A percentile compares a stretch with the other conserved stretches of the same genome.
Conservation (phyloP, 2,113 vertebrate genomes). For the Lophius piscatorius region DNA sequence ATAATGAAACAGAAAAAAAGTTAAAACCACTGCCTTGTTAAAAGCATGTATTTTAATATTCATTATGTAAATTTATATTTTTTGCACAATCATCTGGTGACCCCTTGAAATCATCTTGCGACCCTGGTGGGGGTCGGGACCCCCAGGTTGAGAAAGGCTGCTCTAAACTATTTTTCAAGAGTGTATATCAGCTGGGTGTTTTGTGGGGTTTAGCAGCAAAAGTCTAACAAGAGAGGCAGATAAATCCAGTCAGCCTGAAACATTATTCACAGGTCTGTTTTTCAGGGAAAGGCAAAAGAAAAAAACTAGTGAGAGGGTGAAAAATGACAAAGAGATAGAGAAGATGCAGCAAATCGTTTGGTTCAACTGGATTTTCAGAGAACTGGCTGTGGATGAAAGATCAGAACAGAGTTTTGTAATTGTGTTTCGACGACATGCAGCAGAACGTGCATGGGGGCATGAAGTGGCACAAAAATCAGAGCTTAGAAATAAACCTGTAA, state of each 20-base stretch:
- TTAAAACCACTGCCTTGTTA: no score
- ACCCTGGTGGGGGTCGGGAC: no score
- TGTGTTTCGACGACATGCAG: conserved; percentile 30
- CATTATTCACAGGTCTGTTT: conserved; percentile 2
- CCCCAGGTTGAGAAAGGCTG: no score
- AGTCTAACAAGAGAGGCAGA: background rate
- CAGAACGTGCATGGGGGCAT: conserved; percentile 33
- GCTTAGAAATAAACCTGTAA: conserved; percentile 7
- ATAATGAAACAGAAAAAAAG: no score
- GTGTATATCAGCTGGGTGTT: background rate
- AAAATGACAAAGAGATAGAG: background rate
- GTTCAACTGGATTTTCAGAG: conserved; percentile 21
- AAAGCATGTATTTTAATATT: no score
- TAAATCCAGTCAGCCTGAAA: background rate
- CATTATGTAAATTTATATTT: no score
- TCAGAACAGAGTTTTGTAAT: conserved; percentile 37
- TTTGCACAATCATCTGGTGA: no score
- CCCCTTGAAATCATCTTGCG: no score
- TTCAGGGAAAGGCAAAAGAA: conserved; percentile 10
- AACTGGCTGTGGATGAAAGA: conserved; percentile 29
- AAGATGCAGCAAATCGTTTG: conserved; percentile 30
- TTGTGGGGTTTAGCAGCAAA: conserved; percentile 3
- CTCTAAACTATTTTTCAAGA: conserved; percentile 12
- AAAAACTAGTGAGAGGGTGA: background rate
- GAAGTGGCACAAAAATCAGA: conserved; percentile 11